Conservation (phyloP, 2,888 invertebrate genomes). For the Tipula confusa region DNA sequence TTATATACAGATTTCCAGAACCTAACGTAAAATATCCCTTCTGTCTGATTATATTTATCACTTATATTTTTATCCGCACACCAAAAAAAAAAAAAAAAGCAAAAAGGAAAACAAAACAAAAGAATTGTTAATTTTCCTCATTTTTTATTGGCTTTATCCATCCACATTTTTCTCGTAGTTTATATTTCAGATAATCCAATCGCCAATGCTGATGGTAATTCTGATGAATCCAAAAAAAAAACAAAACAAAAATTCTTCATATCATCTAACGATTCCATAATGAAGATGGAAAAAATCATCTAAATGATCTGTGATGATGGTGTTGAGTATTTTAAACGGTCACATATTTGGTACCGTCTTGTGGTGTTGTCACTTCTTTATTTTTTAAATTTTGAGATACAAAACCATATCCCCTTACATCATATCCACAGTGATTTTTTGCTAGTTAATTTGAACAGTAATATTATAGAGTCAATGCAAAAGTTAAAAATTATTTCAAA, state of each 20-base stretch:
- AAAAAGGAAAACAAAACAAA: neutral
- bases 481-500: neutral
- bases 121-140: neutral
- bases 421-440: neutral
- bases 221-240: neutral
- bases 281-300: neutral
- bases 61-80: neutral
- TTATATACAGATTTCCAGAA: neutral
- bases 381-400: no score
- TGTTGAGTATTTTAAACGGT: neutral
- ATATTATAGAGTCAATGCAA: neutral
- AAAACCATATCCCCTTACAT: neutral
- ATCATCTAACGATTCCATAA: neutral
- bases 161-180: neutral
- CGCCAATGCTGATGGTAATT: neutral
- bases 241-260: neutral
- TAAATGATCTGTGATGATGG: neutral
- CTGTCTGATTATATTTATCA: constrained; percentile 12
- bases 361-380: no score
- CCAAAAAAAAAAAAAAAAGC: neutral
- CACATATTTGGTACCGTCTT: neutral
- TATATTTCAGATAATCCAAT: constrained; percentile 12
- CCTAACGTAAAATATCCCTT: neutral
- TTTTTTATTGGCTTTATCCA: neutral
- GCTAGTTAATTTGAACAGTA: neutral